Evolutionary conservation across 2,113 vertebrate genomes (phyloP), one percentile per base, ranked within the genome.

Genomic region (Aramus guarauna): DNA sequence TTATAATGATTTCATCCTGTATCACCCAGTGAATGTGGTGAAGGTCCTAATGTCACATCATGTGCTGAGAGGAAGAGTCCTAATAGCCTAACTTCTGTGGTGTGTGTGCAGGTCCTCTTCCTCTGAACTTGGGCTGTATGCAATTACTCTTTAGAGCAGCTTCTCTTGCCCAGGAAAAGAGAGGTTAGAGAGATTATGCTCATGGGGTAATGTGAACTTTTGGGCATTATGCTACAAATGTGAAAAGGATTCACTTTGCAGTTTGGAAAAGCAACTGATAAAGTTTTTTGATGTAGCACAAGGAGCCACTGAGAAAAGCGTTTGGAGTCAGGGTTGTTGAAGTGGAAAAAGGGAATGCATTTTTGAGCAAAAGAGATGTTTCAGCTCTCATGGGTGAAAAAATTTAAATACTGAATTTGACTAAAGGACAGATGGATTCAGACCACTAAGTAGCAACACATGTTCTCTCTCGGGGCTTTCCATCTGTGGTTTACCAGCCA

Each of bases 401-500:
- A 23, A 68, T 82, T 88, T 75, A 63, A 88, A 85, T 12, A 72
- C 56, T 64, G 34, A 68, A 79, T 94, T 75, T 89, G 60, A 92
- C 76, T 82, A 72, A 19, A 45, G 52, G 39, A 62, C 2, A 4
- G 56, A 92, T 48, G 39, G 73, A 85, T 91, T 89, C 73, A 71
- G 66, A 73, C 39, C 53, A 52, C 47, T 94, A 86, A 91, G 68
- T 64, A 92, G 72, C 73, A 81, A 64, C 14, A 39, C 9, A 27
- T 32, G 32, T 81, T 96, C 48, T 94, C 87, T 80, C 72, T 84
- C 3, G 89, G 97, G 96, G 67, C 69, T 97, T 97, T 97, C 91
- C 95, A 89, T 16, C 66, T 95, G 96, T 95, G 97, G 96, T 94
- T 97, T 95, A 95, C 97, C 89, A 97, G 91, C 66, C n/a, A 19